phyloP scores from a whole-genome alignment of 1,140 invertebrate species.

The Leptinotarsa lineolata region DNA sequence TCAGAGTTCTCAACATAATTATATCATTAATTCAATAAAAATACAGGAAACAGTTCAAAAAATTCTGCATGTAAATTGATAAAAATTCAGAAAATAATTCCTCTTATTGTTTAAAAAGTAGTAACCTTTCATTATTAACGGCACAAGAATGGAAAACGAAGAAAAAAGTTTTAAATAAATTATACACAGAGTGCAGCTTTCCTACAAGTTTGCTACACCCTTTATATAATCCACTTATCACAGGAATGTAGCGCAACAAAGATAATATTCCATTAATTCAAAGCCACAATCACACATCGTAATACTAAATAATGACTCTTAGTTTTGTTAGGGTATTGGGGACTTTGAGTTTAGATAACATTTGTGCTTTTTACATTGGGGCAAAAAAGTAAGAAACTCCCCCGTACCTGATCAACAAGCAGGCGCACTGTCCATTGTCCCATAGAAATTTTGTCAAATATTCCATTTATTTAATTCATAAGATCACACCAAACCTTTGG shows the following conservation, averaged over 20 bases:
- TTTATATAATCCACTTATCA: conserved; percentile 21
- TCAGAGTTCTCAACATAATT: conserved; percentile 40
- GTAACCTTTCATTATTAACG: conserved; percentile 22
- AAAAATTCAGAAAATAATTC: conserved; percentile 22
- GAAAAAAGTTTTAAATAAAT: conserved; percentile 25
- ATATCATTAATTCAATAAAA: conserved; percentile 10
- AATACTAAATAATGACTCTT: conserved; percentile 11
- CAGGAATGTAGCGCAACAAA: conserved; percentile 27
- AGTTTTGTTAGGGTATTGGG: neutral
- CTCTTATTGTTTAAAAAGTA: conserved; percentile 22
- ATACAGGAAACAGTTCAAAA: conserved; percentile 21
- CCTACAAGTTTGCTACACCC: conserved; percentile 8
- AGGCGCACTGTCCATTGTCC: too few relatives aligned
- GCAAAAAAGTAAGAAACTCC: neutral
- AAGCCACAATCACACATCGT: conserved; percentile 23
- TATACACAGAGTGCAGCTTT: conserved; percentile 20
- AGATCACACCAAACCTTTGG: neutral
- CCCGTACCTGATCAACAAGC: too few relatives aligned
- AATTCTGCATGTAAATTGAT: conserved; percentile 2
- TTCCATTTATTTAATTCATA: neutral
- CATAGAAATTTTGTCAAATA: too few relatives aligned
- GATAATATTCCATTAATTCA: conserved; percentile 7
- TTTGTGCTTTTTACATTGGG: neutral
- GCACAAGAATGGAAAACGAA: conserved; percentile 22
- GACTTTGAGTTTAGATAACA: too few relatives aligned